Evolutionary conservation across 2,797 vertebrate genomes (phyloP), one percentile per base, ranked within the genome.

Genomic region (Tenualosa thibaudeaui): DNA sequence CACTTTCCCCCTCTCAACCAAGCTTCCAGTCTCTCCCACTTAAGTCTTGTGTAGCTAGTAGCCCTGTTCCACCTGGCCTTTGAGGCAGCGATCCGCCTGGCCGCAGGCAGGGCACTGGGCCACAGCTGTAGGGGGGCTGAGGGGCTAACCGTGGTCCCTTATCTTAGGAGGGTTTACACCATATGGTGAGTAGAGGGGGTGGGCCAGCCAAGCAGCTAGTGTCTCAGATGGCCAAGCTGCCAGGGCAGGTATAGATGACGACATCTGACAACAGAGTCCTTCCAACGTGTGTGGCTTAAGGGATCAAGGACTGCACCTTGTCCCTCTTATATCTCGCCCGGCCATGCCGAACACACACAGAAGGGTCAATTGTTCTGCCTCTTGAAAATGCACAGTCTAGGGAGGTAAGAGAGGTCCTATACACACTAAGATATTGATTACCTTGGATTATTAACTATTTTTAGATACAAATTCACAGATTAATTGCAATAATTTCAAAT

Each of bases 131-230:
- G 15, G 37, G 31, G 71, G 17, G 4, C 37, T 13, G 0, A 13
- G 15, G 24, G 68, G 68, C 71, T 78, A 78, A 78, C 43, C 71
- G 17, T 46, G 71, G 71, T 37, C 71, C 71, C 37, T 89, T 85
- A 87, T 89, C 81, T 87, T 68, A 51, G 71, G 15, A 54, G 51
- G 88, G 85, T 81, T 88, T 31, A 87, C 88, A 90, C 81, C 93
- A 94, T 91, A 91, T 94, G 94, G 88, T 89, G 53, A 65, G 89
- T 92, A 82, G 81, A 62, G 40, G 83, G 56, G 37, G 19, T 58
- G 85, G 81, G 65, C 78, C 87, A 88, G 83, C 81, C 81, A 86
- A 83, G 53, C 53, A 84, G 62, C 43, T 56, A 90, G 86, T 51
- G 75, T 84, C 58, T 43, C 62, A 85, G 87, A 87, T 68, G 10